Evolutionary conservation across 2,113 vertebrate species (phyloP).

Genomic region (Mus spicilegus): DNA sequence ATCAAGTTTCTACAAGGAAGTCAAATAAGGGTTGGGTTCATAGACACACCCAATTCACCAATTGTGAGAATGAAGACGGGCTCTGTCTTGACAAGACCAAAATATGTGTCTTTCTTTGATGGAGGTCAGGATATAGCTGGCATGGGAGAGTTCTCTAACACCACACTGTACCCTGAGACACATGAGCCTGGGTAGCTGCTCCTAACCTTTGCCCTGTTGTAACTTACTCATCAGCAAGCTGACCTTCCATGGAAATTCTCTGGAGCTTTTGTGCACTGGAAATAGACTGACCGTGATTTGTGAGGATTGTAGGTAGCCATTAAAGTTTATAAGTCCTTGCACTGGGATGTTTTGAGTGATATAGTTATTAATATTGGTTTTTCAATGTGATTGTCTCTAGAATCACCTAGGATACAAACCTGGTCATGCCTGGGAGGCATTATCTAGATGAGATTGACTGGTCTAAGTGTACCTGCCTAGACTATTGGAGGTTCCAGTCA

Average conservation of each 20-base stretch:
- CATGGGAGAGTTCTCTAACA: too few species aligned
- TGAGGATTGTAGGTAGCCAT: not conserved
- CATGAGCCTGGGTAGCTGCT: rapidly evolving
- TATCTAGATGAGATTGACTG: not conserved
- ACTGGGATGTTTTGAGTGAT: not conserved
- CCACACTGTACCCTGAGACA: not conserved
- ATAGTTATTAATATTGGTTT: not conserved
- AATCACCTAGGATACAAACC: too few species aligned
- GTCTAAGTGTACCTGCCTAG: not conserved
- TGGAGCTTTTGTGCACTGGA: not conserved
- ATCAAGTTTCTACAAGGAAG: slow-evolving; percentile 27
- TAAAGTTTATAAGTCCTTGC: not conserved
- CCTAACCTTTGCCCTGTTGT: not conserved
- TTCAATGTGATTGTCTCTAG: not conserved
- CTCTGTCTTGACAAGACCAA: not conserved
- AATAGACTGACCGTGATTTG: not conserved
- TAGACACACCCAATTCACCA: not conserved
- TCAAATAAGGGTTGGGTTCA: not conserved
- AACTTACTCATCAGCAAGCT: not conserved
- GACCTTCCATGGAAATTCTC: not conserved
- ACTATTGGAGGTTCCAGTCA: not conserved
- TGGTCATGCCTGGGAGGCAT: not conserved
- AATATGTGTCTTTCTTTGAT: not conserved
- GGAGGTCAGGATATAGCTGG: not conserved
- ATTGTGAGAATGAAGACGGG: not conserved